A percentile compares a stretch with the other conserved stretches of the same genome.
Evolutionary conservation across 2,797 vertebrate genomes (phyloP).

Genomic region (Enteromius unitaeniatus): DNA sequence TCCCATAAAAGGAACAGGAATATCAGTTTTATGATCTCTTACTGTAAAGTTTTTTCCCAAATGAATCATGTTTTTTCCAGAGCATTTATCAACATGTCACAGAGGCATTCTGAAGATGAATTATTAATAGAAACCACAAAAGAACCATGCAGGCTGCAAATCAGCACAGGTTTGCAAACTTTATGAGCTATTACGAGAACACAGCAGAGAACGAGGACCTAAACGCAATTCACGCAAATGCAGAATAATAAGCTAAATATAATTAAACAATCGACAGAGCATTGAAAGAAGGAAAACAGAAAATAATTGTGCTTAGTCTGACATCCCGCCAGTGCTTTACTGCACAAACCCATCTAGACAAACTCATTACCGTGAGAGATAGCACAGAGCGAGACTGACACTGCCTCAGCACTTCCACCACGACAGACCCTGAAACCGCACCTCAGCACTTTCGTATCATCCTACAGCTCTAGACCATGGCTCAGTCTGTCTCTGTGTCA

Average conservation of each 20-base stretch:
- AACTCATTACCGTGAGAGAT: constrained; percentile 17
- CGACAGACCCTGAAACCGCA: constrained; percentile 23
- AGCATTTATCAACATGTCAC: constrained; percentile 9
- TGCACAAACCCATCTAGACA: background rate
- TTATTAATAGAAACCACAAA: background rate
- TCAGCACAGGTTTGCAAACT: background rate
- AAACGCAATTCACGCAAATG: background rate
- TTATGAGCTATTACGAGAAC: background rate
- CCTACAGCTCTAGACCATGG: constrained; percentile 24
- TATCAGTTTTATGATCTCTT: background rate
- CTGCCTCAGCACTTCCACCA: constrained; percentile 40
- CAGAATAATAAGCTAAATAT: background rate
- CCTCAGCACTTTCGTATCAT: constrained; percentile 54
- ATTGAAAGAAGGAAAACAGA: constrained; percentile 4
- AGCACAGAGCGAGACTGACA: background rate
- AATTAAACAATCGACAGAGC: background rate
- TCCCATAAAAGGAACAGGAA: background rate
- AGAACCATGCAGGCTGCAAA: background rate
- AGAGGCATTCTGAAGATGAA: background rate
- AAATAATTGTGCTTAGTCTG: background rate
- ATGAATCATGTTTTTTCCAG: background rate
- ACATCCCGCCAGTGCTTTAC: background rate
- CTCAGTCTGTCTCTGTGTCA: constrained; percentile 5
- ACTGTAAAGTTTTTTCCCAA: background rate
- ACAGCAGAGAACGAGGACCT: background rate